A percentile compares a stretch with the other conserved stretches of the same genome.
Conservation (phyloP, 2,888 invertebrate genomes). For the Agrilus cyanescens region DNA sequence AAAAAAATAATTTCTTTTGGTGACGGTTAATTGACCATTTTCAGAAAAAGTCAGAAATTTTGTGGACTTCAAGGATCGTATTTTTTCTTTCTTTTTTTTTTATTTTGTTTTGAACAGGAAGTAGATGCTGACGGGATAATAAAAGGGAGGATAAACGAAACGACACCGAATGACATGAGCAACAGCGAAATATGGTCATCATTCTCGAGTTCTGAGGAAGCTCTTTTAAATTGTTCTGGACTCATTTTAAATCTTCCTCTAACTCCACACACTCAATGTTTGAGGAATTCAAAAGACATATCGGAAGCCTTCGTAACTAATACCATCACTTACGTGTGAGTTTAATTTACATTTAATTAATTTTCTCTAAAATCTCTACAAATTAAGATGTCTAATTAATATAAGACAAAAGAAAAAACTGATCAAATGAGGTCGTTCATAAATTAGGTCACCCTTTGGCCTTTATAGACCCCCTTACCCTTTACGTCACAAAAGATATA, state of each 20-base stretch:
- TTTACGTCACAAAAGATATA: no score
- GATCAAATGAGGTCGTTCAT: no score
- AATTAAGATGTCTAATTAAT: no score
- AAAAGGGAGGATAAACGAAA: slow-evolving; percentile 47
- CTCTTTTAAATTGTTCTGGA: slow-evolving; percentile 60
- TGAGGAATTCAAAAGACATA: slow-evolving; percentile 33
- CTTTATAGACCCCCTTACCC: no score
- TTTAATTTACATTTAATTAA: slow-evolving; percentile 6
- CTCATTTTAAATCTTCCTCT: slow-evolving; percentile 60
- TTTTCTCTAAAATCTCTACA: no score
- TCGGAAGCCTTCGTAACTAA: slow-evolving; percentile 44
- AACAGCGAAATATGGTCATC: slow-evolving; percentile 74
- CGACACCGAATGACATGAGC: slow-evolving; percentile 54
- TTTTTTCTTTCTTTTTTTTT: no score
- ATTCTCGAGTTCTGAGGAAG: slow-evolving; percentile 70
- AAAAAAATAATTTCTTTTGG: no score
- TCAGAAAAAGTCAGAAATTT: no score
- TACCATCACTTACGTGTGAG: slow-evolving; percentile 55
- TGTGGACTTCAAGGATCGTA: no score
- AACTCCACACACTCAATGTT: slow-evolving; percentile 50
- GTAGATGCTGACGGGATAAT: slow-evolving; percentile 45
- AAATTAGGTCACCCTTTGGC: no score
- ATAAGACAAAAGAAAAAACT: no score
- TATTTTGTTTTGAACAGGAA: slow-evolving; percentile 31
- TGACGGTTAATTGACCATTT: no score